Conservation (phyloP, 2,797 vertebrate genomes). For the Phoeniculus purpureus region DNA sequence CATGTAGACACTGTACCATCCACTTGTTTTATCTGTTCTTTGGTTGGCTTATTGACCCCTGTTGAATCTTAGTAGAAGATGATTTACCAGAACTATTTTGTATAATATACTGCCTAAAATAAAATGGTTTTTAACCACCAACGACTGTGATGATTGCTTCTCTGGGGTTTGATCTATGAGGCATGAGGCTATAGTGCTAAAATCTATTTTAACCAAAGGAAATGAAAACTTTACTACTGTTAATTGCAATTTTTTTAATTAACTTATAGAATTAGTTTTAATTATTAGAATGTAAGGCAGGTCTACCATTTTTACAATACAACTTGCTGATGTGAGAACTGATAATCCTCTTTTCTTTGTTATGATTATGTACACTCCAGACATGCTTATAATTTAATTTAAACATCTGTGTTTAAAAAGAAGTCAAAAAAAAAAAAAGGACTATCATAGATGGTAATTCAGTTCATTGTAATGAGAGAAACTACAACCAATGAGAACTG, state of each 20-base stretch:
- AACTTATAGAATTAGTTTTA: neutral
- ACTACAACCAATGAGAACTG: neutral
- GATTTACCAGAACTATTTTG: neutral
- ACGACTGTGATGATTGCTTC: neutral
- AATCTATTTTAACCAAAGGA: constrained; percentile 10
- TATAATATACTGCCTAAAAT: neutral
- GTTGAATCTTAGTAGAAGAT: neutral
- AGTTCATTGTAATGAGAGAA: neutral
- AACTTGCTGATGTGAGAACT: neutral
- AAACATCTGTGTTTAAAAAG: neutral
- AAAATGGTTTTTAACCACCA: neutral
- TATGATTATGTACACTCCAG: neutral
- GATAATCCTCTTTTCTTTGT: neutral
- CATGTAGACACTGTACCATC: neutral
- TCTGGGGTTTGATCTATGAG: neutral
- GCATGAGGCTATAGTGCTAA: neutral
- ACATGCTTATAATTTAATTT: neutral
- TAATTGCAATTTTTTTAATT: neutral
- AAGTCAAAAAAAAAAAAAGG: neutral
- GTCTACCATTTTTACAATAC: neutral
- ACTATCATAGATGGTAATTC: neutral
- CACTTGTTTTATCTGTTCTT: neutral
- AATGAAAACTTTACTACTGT: neutral
- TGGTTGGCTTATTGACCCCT: neutral
- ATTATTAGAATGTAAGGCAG: neutral